These are phyloP conservation scores for Pseudoatta argentina DNA, from an alignment of 1,140 invertebrate genomes.

Conservation along the genomic window DNA sequence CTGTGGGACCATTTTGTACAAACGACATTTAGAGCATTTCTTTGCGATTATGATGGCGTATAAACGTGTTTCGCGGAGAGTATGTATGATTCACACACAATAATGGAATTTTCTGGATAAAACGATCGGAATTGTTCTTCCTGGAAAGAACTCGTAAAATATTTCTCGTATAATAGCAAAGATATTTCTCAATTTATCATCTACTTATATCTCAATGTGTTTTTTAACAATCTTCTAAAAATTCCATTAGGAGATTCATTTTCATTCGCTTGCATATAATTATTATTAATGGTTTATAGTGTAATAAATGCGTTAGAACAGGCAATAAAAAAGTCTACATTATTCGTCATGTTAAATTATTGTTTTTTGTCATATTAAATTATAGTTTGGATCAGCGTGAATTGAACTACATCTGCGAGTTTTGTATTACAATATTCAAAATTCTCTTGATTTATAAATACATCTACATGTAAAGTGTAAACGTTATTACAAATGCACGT, in stretches of 20 bases:
- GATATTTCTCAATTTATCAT: conserved; percentile 12
- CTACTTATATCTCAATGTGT: neutral
- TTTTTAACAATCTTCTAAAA: neutral
- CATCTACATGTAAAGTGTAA: neutral
- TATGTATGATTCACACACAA: neutral
- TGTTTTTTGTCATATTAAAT: neutral
- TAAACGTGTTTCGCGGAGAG: neutral
- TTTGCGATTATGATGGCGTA: neutral
- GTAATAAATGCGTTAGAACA: neutral
- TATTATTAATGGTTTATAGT: neutral
- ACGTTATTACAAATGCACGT: neutral
- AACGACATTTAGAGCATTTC: conserved; percentile 2
- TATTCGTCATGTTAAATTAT: neutral
- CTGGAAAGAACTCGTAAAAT: neutral
- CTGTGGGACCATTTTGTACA: neutral
- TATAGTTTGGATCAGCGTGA: neutral
- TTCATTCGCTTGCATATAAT: neutral
- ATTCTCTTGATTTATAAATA: neutral
- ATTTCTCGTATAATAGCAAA: neutral
- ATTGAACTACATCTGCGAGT: neutral
- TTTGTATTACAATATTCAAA: neutral
- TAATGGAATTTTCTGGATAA: neutral
- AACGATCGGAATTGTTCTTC: neutral
- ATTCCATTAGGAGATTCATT: neutral
- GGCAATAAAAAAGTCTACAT: neutral